Evolutionary conservation across 2,888 invertebrate genomes (phyloP).

Genomic region (Tachina grossa): DNA sequence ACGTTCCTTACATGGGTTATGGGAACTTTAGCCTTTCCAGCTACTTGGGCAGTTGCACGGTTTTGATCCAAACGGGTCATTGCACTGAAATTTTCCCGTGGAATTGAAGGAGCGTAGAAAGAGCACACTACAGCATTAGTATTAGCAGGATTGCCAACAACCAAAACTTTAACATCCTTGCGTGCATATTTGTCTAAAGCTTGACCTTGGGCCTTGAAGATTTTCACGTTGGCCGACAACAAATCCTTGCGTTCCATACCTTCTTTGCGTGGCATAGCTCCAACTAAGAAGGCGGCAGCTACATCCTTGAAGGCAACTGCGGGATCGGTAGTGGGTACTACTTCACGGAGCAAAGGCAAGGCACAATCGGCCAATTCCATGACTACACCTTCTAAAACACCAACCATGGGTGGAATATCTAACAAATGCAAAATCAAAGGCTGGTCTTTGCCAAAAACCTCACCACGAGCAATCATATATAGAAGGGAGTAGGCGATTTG

Average conservation of each 20-base stretch:
- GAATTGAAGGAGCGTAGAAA: slow-evolving; percentile 97
- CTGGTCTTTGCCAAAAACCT: slow-evolving; percentile 95
- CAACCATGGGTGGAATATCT: slow-evolving; percentile 98
- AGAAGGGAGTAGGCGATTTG: slow-evolving; percentile 99
- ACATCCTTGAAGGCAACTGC: slow-evolving; percentile 97
- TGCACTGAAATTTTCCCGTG: slow-evolving; percentile 97
- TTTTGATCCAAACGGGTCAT: slow-evolving; percentile 99
- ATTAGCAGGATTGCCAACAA: slow-evolving; percentile 99
- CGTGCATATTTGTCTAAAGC: slow-evolving; percentile 95
- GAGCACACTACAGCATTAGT: slow-evolving; percentile 98
- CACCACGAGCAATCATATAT: slow-evolving; percentile 96
- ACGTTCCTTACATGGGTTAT: slow-evolving; percentile 93
- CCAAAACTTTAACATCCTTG: slow-evolving; percentile 96
- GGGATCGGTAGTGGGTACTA: slow-evolving; percentile 94
- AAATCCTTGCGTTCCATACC: slow-evolving; percentile 99
- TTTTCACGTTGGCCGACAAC: slow-evolving; percentile 97
- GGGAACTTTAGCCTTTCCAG: slow-evolving; percentile 87
- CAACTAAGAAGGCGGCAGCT: slow-evolving; percentile 97
- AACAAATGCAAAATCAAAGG: slow-evolving; percentile 94
- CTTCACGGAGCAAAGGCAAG: slow-evolving; percentile 91
- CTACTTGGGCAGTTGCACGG: slow-evolving; percentile 95
- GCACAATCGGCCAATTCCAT: slow-evolving; percentile 99
- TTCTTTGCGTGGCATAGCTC: slow-evolving; percentile 98
- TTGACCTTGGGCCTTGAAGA: slow-evolving; percentile 98
- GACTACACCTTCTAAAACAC: slow-evolving; percentile 97